Evolutionary conservation across 1,140 invertebrate genomes (phyloP).

Genomic region (Megalopta genalis): DNA sequence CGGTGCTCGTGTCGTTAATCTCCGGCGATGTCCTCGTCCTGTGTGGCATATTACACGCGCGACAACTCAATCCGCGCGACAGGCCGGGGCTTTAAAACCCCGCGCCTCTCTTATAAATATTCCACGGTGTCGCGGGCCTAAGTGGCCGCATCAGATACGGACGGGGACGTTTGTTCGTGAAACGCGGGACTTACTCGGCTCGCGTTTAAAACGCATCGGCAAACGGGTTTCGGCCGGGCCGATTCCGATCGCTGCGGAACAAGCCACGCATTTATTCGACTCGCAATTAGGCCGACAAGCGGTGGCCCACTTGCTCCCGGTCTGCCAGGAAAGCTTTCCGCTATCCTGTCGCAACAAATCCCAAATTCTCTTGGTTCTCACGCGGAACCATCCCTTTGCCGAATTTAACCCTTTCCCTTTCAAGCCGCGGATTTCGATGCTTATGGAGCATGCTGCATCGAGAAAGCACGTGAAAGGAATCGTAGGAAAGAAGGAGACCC

Average conservation of each 20-base stretch:
- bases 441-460: no score
- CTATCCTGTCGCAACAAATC: no score
- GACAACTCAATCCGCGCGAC: slow-evolving; percentile 50
- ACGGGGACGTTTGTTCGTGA: slow-evolving; percentile 29
- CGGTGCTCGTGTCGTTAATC: slow-evolving; percentile 36
- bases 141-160: slow-evolving; percentile 35
- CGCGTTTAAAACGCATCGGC: background rate
- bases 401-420: no score
- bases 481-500: no score
- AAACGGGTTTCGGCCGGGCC: background rate
- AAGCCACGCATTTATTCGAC: slow-evolving; percentile 19
- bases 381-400: no score
- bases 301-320: no score
- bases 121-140: slow-evolving; percentile 24
- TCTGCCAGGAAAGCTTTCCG: no score
- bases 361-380: no score
- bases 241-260: background rate
- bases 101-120: slow-evolving; percentile 52
- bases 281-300: no score
- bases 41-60: slow-evolving; percentile 37
- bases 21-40: slow-evolving; percentile 22
- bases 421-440: no score
- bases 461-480: no score
- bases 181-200: slow-evolving; percentile 4
- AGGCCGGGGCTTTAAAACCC: slow-evolving; percentile 44